A percentile compares a stretch with the other conserved stretches of the same genome.
phyloP scores from a whole-genome alignment of 2,113 vertebrate species.

The Symphodus melops region DNA sequence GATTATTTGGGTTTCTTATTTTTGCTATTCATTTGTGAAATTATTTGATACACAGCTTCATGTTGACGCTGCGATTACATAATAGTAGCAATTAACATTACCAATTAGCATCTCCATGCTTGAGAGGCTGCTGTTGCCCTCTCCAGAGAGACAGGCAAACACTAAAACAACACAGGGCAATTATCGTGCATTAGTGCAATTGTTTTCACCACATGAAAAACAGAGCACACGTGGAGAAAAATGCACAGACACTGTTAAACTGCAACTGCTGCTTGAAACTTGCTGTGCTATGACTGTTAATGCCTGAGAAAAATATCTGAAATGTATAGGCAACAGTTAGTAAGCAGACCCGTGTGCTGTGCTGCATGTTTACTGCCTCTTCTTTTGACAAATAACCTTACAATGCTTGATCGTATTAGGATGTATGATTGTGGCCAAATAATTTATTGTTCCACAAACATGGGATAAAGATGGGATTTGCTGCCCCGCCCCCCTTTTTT shows the following conservation, averaged over 20 bases:
- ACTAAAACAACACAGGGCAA: slow-evolving; percentile 64
- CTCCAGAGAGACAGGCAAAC: slow-evolving; percentile 56
- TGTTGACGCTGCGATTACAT: slow-evolving; percentile 52
- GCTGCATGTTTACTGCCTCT: neutral
- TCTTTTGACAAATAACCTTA: neutral
- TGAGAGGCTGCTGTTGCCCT: slow-evolving; percentile 47
- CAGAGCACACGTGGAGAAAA: slow-evolving; percentile 51
- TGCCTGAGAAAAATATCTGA: slow-evolving; percentile 31
- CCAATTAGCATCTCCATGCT: slow-evolving; percentile 64
- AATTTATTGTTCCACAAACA: neutral
- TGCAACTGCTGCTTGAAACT: slow-evolving; percentile 39
- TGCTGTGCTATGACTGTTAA: slow-evolving; percentile 42
- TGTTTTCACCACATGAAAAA: slow-evolving; percentile 68
- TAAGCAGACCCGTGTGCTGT: slow-evolving; percentile 8
- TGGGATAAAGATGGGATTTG: no score
- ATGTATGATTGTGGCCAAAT: neutral
- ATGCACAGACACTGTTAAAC: slow-evolving; percentile 18
- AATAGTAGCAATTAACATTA: slow-evolving; percentile 65
- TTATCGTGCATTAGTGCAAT: slow-evolving; percentile 72
- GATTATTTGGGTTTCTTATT: neutral
- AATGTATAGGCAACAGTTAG: slow-evolving; percentile 36
- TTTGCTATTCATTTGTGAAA: slow-evolving; percentile 11
- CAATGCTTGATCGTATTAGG: neutral
- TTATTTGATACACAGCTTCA: slow-evolving; percentile 8
- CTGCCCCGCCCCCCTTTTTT: no score